These are phyloP conservation scores for Sorex fumeus DNA, from an alignment of 2,113 vertebrate genomes.

Conservation along the genomic window DNA sequence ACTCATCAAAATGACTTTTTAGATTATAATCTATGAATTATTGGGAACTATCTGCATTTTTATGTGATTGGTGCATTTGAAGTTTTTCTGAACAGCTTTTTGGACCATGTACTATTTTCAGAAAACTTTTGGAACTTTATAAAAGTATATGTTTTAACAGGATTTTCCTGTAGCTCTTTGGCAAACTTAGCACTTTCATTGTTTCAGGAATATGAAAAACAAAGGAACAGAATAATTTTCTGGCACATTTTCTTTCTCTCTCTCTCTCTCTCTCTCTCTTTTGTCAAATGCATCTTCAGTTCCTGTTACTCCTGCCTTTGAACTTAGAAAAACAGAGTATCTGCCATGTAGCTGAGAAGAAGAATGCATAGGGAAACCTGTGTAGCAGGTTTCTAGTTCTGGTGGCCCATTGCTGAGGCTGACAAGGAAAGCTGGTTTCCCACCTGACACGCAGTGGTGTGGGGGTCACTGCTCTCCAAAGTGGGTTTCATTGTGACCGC, in stretches of 20 bases:
- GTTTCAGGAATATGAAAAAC: conserved; percentile 71
- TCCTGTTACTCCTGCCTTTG: conserved; percentile 63
- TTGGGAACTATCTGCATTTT: not conserved
- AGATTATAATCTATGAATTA: conserved; percentile 22
- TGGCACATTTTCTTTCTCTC: conserved; percentile 59
- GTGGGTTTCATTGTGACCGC: no score
- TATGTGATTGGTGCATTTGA: conserved; percentile 14
- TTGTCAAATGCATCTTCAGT: conserved; percentile 11
- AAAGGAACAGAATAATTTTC: conserved; percentile 54
- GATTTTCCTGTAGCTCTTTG: conserved; percentile 76
- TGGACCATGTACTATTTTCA: conserved; percentile 64
- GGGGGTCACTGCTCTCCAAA: no score
- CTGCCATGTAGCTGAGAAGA: conserved; percentile 36
- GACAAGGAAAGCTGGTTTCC: not conserved
- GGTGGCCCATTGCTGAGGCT: not conserved
- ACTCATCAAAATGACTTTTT: conserved; percentile 30
- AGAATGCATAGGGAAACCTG: not conserved
- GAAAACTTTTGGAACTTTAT: conserved; percentile 18
- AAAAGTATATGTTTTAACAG: conserved; percentile 66
- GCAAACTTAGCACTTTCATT: conserved; percentile 73
- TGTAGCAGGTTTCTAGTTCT: not conserved
- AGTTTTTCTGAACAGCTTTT: conserved; percentile 41
- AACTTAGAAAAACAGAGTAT: conserved; percentile 48
- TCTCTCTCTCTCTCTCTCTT: conserved; percentile 67
- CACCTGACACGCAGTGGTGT: not conserved